Conservation (phyloP, 2,797 vertebrate genomes). For the Adrianichthys oophorus region DNA sequence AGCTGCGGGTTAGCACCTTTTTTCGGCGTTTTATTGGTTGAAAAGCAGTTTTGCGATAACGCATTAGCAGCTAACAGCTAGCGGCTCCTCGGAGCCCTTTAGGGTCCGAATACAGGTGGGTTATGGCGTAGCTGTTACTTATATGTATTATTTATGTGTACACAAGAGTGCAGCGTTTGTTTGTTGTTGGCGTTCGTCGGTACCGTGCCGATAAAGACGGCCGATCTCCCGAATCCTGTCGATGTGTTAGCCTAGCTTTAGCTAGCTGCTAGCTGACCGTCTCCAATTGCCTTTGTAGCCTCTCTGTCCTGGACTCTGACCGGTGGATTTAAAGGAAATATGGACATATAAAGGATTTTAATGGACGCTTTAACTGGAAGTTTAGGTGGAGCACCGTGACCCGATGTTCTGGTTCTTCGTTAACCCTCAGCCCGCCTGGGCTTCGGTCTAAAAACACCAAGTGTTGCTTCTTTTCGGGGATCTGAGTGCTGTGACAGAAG, state of each 20-base stretch:
- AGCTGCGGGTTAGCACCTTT: neutral
- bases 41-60: constrained; percentile 53
- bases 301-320: constrained; percentile 7
- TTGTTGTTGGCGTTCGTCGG: neutral
- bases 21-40: constrained; percentile 35
- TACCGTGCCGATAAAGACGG: neutral
- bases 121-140: neutral
- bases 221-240: constrained; percentile 1
- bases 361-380: too few species aligned
- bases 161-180: fast-evolving
- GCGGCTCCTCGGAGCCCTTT: constrained; percentile 27
- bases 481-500: too few species aligned
- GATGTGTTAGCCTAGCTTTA: neutral
- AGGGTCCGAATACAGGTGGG: neutral
- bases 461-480: too few species aligned
- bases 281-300: constrained; percentile 73
- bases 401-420: too few species aligned
- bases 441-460: too few species aligned
- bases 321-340: neutral
- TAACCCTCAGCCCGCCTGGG: too few species aligned
- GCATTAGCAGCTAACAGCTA: constrained; percentile 69
- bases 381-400: too few species aligned
- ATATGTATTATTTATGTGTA: fast-evolving
- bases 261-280: constrained; percentile 54
- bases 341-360: too few species aligned